phyloP scores from a whole-genome alignment of 2,113 vertebrate species.

The Oncorhynchus mykiss region DNA sequence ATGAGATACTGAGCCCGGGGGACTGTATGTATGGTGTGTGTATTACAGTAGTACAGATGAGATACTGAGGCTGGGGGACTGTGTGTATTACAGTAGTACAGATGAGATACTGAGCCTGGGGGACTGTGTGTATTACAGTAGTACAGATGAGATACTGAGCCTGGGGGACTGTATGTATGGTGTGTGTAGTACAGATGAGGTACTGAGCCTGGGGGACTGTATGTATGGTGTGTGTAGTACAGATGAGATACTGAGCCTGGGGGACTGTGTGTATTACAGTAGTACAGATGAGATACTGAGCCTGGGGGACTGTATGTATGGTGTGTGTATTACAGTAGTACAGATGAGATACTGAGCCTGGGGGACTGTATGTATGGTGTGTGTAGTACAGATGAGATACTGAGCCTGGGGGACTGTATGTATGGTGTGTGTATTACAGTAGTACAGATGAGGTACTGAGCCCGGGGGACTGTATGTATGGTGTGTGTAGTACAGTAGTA shows the following conservation, averaged over 20 bases:
- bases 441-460: constrained; percentile 83
- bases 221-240: constrained; percentile 77
- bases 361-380: not conserved
- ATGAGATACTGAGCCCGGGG: too few species aligned
- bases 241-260: constrained; percentile 74
- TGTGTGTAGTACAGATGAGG: too few species aligned
- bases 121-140: too few species aligned
- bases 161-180: too few species aligned
- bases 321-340: constrained; percentile 76
- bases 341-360: constrained; percentile 76
- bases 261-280: constrained; percentile 56
- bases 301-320: not conserved
- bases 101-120: too few species aligned
- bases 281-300: constrained; percentile 85
- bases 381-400: constrained; percentile 91
- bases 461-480: constrained; percentile 7
- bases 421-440: too few species aligned
- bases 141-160: too few species aligned
- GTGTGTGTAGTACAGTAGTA: constrained; percentile 76
- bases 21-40: too few species aligned
- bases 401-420: not conserved
- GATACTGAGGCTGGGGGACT: too few species aligned
- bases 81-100: too few species aligned
- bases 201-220: not conserved
- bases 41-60: too few species aligned